Percentiles rank a stretch among this genome's conserved stretches.
These are phyloP conservation scores for Macrosiphum euphorbiae DNA, from an alignment of 2,888 invertebrate genomes.

Conservation along the genomic window DNA sequence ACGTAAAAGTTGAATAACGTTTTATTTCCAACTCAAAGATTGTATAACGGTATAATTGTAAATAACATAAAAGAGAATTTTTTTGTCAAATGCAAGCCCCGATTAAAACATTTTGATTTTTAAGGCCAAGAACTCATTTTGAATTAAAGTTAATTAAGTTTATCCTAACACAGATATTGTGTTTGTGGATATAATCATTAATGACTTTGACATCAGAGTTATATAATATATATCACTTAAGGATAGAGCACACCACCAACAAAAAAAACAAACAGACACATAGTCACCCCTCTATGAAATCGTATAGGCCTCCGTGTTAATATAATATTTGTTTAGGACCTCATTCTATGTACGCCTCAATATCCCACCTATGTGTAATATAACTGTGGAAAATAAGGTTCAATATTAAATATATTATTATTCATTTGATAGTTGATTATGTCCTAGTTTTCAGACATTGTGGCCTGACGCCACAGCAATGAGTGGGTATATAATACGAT, in stretches of 20 bases:
- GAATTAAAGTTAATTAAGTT: neutral
- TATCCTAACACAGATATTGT: neutral
- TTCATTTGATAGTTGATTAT: neutral
- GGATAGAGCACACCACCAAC: too few relatives aligned
- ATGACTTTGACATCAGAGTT: neutral
- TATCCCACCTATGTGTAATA: neutral
- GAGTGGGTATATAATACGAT: neutral
- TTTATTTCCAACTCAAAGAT: too few relatives aligned
- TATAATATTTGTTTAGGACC: neutral
- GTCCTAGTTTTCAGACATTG: neutral
- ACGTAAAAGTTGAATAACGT: too few relatives aligned
- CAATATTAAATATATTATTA: neutral
- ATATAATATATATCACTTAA: neutral
- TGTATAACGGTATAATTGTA: too few relatives aligned
- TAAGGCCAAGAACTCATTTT: neutral
- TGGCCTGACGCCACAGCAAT: rapidly evolving
- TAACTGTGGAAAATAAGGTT: neutral
- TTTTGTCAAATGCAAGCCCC: too few relatives aligned
- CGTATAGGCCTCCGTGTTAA: neutral
- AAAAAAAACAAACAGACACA: too few relatives aligned
- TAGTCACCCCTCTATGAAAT: too few relatives aligned
- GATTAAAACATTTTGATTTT: neutral
- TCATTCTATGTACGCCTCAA: neutral
- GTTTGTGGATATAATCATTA: neutral
- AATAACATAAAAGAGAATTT: too few relatives aligned